Conservation (phyloP, 2,797 vertebrate genomes). For the Benthosema pterotum region DNA sequence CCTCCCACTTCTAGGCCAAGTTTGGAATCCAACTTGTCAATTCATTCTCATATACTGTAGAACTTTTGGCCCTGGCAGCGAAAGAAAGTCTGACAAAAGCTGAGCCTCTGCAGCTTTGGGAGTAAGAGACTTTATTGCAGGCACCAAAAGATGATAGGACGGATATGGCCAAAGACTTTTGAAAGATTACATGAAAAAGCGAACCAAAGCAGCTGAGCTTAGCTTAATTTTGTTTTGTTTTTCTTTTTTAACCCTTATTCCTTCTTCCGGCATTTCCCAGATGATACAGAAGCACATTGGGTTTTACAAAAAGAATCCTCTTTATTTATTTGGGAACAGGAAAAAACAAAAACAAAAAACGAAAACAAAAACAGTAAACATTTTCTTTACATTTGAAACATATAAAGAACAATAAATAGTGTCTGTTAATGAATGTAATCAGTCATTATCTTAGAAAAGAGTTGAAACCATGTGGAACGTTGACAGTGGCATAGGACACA, state of each 20-base stretch:
- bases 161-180: conserved; percentile 8
- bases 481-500: conserved; percentile 73
- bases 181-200: conserved; percentile 17
- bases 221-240: conserved; percentile 17
- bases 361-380: conserved; percentile 7
- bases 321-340: conserved; percentile 81
- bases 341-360: conserved; percentile 31
- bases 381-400: conserved; percentile 77
- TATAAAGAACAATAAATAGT: conserved; percentile 85
- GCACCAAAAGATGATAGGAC: conserved; percentile 5
- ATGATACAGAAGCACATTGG: conserved; percentile 77
- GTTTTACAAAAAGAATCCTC: conserved; percentile 83
- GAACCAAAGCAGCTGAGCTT: conserved; percentile 18
- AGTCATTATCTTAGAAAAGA: conserved; percentile 45
- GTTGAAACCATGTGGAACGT: conserved; percentile 55
- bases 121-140: conserved; percentile 48
- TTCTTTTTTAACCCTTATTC: too few relatives aligned
- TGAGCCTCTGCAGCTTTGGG: conserved; percentile 35
- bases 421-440: conserved; percentile 68
- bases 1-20: too few relatives aligned
- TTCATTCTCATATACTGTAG: background rate
- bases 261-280: conserved; percentile 52
- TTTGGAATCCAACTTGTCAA: too few relatives aligned
- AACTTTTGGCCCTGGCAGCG: background rate
- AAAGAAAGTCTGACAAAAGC: conserved; percentile 34